Percentiles rank a stretch among this genome's conserved stretches.
phyloP scores from a whole-genome alignment of 2,888 invertebrate species.

The Petrolisthes manimaculis region DNA sequence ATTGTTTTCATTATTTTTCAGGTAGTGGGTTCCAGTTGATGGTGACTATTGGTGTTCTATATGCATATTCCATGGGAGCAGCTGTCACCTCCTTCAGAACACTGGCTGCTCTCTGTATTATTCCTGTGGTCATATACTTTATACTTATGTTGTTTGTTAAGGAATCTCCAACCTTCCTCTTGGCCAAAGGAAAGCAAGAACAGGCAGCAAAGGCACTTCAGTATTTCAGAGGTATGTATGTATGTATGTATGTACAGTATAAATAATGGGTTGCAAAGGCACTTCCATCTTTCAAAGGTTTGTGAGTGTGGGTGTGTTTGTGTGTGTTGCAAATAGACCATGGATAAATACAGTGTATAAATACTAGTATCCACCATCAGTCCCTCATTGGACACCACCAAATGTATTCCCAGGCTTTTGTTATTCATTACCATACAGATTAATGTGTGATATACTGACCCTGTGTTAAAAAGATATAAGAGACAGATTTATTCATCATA shows the following conservation, averaged over 20 bases:
- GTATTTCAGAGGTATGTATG: conserved; percentile 77
- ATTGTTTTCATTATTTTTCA: conserved; percentile 21
- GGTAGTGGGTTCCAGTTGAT: conserved; percentile 82
- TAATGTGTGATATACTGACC: too few species aligned
- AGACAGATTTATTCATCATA: too few species aligned
- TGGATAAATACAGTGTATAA: too few species aligned
- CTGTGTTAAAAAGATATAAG: too few species aligned
- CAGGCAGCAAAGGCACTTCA: conserved; percentile 78
- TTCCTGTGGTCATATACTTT: conserved; percentile 76
- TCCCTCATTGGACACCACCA: too few species aligned
- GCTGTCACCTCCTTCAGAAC: conserved; percentile 76
- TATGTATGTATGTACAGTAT: too few species aligned
- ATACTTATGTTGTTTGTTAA: conserved; percentile 80
- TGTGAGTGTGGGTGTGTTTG: too few species aligned
- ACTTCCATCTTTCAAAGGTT: background rate
- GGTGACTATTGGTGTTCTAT: conserved; percentile 78
- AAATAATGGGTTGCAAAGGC: background rate
- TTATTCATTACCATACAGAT: too few species aligned
- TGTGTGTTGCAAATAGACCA: too few species aligned
- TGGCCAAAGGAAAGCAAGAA: conserved; percentile 74
- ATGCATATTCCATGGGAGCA: conserved; percentile 81
- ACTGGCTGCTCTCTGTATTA: conserved; percentile 75
- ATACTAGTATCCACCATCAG: too few species aligned
- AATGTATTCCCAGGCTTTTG: too few species aligned
- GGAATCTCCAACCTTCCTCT: conserved; percentile 82